Base-by-base conservation (phyloP, 2,797 vertebrate species). In the Mormyrops attenuatus region DNA sequence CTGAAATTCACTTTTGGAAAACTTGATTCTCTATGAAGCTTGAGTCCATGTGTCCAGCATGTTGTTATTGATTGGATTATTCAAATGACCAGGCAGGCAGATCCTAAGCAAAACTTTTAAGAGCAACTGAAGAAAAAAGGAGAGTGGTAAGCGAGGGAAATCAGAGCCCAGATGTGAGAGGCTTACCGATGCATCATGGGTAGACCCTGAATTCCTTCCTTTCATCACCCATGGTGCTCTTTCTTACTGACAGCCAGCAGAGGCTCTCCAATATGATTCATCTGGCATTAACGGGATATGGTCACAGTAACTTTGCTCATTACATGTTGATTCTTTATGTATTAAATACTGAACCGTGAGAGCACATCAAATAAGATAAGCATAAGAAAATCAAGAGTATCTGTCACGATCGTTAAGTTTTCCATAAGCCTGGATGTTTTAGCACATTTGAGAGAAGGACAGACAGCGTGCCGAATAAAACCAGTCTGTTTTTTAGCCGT, bases 1-100 rank as follows among this genome's bases (percentile, higher is more conserved):
- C 13, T 77, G 34, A 8, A 84, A 22, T 41, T 84, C 1, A 8
- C 50, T 84, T 84, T 26, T 1, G 6, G 38, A 47, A 9, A 84
- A 49, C 3, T 26, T 22, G 8, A 22, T 50, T 2, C 20, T n/a
- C 47, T 22, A 26, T 47, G 80, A 5, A 85, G 80, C 11, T 85
- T 85, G 9, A 50, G 20, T 11, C 41, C 44, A 89, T 89, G 89
- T 84, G 17, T 80, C 53, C 77, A 85, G 49, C 89, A 38, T 73
- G 89, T 85, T 66, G 53, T 90, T 90, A 89, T 90, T 92, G 92
- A 90, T 90, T 90, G 63, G 89, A 89, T 90, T 91, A 91, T 85
- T 85, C 69, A 87, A 89, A 66, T 50, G 38, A 63, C 90, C 88
- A 41, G 90, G 26, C 50, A 60, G 90, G 5, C 30, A 57, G 15